phyloP scores from a whole-genome alignment of 2,797 vertebrate genomes.

The Ataeniobius toweri region DNA sequence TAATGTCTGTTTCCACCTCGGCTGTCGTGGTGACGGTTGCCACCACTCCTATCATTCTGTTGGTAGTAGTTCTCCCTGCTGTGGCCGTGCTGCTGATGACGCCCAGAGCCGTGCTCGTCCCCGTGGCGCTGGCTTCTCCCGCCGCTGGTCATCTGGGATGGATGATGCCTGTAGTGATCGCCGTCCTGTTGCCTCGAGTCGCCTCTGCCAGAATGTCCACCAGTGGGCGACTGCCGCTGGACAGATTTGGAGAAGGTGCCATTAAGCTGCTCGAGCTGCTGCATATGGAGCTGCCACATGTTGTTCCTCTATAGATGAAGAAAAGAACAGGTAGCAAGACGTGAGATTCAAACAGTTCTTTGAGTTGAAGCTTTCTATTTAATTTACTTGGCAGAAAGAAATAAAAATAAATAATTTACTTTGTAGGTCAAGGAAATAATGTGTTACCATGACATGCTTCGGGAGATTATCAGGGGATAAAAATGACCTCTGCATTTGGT shows the following conservation, averaged over 20 bases:
- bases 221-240: conserved; percentile 44
- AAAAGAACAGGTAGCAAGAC: not conserved
- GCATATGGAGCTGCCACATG: conserved; percentile 83
- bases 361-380: not conserved
- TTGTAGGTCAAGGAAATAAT: conserved; percentile 2
- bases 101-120: conserved; percentile 67
- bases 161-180: conserved; percentile 60
- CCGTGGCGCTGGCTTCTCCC: conserved; percentile 76
- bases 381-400: not conserved
- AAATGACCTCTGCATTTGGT: conserved; percentile 79
- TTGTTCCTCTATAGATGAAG: conserved; percentile 82
- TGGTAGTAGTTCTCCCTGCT: conserved; percentile 51
- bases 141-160: conserved; percentile 73
- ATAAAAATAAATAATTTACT: not conserved
- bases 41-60: conserved; percentile 56
- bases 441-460: conserved; percentile 85
- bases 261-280: conserved; percentile 76
- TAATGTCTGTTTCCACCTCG: conserved; percentile 79
- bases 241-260: conserved; percentile 47
- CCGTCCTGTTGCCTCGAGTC: conserved; percentile 65
- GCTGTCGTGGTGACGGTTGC: conserved; percentile 73
- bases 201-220: conserved; percentile 27
- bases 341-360: not conserved
- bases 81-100: conserved; percentile 71
- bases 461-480: conserved; percentile 85